These are phyloP conservation scores for Andrena dorsata DNA, from an alignment of 2,888 invertebrate species.

Conservation along the genomic window DNA sequence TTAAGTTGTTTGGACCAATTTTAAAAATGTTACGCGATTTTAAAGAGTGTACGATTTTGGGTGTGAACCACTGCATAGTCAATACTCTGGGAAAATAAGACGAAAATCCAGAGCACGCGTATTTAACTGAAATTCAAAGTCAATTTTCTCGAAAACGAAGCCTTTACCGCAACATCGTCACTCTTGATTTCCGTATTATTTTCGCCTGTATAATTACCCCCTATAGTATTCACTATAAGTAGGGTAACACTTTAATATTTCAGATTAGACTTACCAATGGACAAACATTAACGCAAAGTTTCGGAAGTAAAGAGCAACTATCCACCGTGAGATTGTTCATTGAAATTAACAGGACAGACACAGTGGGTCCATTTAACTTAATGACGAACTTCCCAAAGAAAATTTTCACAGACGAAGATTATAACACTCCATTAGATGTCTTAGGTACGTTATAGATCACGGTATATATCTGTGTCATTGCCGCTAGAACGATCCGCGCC, in stretches of 20 bases:
- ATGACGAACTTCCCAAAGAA: conserved; percentile 97
- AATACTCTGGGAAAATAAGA: too few relatives aligned
- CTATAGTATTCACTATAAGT: too few relatives aligned
- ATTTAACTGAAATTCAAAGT: too few relatives aligned
- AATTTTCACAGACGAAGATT: conserved; percentile 94
- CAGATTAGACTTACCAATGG: conserved; percentile 93
- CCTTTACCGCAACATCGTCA: too few relatives aligned
- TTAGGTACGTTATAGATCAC: conserved; percentile 88
- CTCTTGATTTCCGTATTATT: too few relatives aligned
- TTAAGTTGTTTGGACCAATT: too few relatives aligned
- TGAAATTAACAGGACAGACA: conserved; percentile 92
- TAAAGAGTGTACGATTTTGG: too few relatives aligned
- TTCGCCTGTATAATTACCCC: too few relatives aligned
- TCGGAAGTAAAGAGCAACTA: conserved; percentile 94
- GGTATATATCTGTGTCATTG: neutral
- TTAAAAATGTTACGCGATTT: too few relatives aligned
- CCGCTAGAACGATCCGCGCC: neutral
- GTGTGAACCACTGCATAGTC: too few relatives aligned
- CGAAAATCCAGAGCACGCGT: too few relatives aligned
- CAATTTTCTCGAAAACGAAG: too few relatives aligned
- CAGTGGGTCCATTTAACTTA: conserved; percentile 90
- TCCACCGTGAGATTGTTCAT: conserved; percentile 96
- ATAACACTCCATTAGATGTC: conserved; percentile 93
- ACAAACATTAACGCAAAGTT: conserved; percentile 90
- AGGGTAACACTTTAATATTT: conserved; percentile 49